Evolutionary conservation across 2,113 vertebrate genomes (phyloP).

Genomic region (Nibea albiflora): DNA sequence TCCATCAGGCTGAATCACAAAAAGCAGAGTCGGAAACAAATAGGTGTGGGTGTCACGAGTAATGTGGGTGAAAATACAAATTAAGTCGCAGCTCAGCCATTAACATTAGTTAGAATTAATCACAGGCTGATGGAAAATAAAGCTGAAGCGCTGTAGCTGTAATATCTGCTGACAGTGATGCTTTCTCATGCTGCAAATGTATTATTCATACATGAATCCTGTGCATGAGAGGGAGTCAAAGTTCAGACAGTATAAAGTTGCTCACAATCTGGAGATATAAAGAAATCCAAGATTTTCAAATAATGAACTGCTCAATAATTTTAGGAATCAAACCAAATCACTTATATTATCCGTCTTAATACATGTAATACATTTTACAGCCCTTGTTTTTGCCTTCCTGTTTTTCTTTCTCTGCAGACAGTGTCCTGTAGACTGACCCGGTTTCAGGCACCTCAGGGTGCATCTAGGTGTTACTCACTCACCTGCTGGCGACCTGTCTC

Average conservation of each 20-base stretch:
- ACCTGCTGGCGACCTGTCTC: constrained; percentile 85
- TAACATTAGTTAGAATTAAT: constrained; percentile 24
- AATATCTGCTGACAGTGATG: not conserved
- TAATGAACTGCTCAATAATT: not conserved
- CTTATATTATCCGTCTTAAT: not conserved
- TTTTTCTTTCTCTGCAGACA: not conserved
- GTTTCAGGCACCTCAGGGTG: constrained; percentile 44
- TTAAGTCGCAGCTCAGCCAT: not conserved
- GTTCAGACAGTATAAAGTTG: constrained; percentile 21
- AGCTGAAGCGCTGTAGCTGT: not conserved
- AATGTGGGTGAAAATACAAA: constrained; percentile 23
- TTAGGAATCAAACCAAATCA: not conserved
- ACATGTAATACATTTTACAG: not conserved
- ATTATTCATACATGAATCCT: not conserved
- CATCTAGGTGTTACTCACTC: constrained; percentile 54
- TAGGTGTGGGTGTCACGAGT: not conserved
- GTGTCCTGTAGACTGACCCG: constrained; percentile 20
- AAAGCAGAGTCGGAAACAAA: constrained; percentile 14
- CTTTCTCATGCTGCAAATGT: not conserved
- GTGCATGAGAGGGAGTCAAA: constrained; percentile 17
- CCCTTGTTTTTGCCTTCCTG: not conserved
- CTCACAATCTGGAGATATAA: not conserved
- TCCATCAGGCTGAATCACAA: constrained; percentile 41
- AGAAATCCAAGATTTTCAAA: not conserved
- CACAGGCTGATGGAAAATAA: not conserved